phyloP scores from a whole-genome alignment of 2,797 vertebrate species.

The Diplodus puntazzo region DNA sequence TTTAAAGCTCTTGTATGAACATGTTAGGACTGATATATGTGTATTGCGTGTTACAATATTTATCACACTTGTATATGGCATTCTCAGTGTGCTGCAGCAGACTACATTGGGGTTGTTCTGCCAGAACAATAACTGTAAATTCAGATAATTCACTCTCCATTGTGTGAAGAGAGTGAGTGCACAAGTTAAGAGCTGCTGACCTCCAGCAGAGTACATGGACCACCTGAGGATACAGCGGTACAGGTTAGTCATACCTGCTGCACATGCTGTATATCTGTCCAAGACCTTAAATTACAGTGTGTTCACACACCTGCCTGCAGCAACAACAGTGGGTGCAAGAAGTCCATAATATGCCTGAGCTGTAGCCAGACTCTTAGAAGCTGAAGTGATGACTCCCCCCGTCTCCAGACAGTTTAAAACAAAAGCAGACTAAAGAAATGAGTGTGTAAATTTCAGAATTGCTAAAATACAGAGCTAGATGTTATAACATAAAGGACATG shows the following conservation, averaged over 20 bases:
- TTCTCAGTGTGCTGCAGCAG: conserved; percentile 5
- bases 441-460: neutral
- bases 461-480: neutral
- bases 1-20: conserved; percentile 15
- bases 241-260: neutral
- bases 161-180: neutral
- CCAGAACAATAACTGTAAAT: conserved; percentile 7
- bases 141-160: neutral
- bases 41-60: neutral
- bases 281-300: neutral
- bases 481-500: neutral
- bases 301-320: neutral
- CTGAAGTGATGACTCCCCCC: neutral
- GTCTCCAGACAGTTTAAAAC: neutral
- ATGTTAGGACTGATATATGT: neutral
- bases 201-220: neutral
- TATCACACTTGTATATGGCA: conserved; percentile 15
- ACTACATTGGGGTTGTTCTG: neutral
- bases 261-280: neutral
- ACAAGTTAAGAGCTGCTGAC: conserved; percentile 7
- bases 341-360: neutral
- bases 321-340: neutral
- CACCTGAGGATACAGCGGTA: neutral
- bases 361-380: neutral
- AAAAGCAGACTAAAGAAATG: no score